Conservation (phyloP, 2,888 invertebrate species). For the Harpagoxenus sublaevis region DNA sequence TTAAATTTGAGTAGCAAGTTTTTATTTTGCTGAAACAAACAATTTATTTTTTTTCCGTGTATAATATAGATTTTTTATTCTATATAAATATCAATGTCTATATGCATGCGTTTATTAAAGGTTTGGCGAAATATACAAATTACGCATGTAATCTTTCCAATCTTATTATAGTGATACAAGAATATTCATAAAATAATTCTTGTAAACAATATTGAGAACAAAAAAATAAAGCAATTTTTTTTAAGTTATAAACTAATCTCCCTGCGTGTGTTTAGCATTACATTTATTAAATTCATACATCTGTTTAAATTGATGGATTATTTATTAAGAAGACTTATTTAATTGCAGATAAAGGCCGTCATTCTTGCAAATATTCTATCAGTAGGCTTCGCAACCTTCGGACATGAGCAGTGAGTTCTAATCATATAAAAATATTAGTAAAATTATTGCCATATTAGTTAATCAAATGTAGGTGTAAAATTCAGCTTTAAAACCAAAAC, state of each 20-base stretch:
- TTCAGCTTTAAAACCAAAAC: neutral
- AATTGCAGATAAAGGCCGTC: slow-evolving; percentile 75
- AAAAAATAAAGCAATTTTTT: neutral
- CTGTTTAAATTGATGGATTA: slow-evolving; percentile 7
- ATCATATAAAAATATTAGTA: slow-evolving; percentile 15
- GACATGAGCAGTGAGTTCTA: slow-evolving; percentile 81
- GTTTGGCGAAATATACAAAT: neutral
- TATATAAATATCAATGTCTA: neutral
- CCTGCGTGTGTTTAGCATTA: neutral
- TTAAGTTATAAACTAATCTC: neutral
- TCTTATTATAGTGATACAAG: neutral
- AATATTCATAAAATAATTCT: neutral
- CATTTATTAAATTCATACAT: neutral
- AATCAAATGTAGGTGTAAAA: neutral
- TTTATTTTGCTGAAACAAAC: neutral
- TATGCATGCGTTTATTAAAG: neutral
- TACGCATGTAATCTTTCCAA: neutral
- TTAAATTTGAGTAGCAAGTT: neutral
- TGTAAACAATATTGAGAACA: neutral
- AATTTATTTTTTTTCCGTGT: neutral
- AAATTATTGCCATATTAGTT: neutral
- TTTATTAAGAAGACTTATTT: slow-evolving; percentile 50
- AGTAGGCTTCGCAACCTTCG: slow-evolving; percentile 78
- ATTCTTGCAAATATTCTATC: slow-evolving; percentile 73
- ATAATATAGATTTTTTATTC: neutral